Evolutionary conservation across 2,797 vertebrate species (phyloP), one percentile per base, ranked within the genome.

Genomic region (Acridotheres tristis): DNA sequence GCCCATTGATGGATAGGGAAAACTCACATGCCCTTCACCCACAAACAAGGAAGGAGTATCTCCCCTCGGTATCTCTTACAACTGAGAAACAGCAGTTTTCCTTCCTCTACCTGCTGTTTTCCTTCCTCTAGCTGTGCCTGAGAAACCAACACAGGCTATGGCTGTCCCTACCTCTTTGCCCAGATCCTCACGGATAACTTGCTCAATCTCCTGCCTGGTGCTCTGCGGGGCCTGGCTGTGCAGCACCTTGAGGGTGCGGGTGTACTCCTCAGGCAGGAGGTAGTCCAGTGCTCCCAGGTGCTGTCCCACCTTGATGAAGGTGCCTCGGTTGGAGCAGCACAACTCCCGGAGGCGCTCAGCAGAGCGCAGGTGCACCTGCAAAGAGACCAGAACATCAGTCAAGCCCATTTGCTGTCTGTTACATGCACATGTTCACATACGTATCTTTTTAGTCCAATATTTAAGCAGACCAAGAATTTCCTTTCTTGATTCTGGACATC

Each of bases 251-350:
- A 99, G 98, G 0, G 99, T 99, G 97, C 98, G 98, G 16, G 99
- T 99, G 97, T 99, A 99, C 96, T 99, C 99, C 81, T 98, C 98
- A 0, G 99, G 99, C 73, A 99, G 97, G 84, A 99, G 98, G 96
- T 99, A 99, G 93, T 99, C 99, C 85, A 99, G 98, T 1, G 99
- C 99, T 9, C 99, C 99, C 22, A 99, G 97, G 96, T 99, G 99
- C 97, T 99, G 99, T 13, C 99, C 99, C 93, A 99, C 98, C 97
- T 99, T 99, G 97, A 99, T 99, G 97, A 99, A 99, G 15, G 99
- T 99, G 54, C 99, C 99, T 85, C 99, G 96, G 97, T 99, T 99
- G 90, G 98, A 98, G 38, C 99, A 99, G 97, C 99, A 99, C 94
- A 99, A 96, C 74, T 99, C 98, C 63, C 98, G 97, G 38, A 99